Base-by-base conservation (phyloP, 2,797 vertebrate genomes). In the Neolamprologus multifasciatus region DNA sequence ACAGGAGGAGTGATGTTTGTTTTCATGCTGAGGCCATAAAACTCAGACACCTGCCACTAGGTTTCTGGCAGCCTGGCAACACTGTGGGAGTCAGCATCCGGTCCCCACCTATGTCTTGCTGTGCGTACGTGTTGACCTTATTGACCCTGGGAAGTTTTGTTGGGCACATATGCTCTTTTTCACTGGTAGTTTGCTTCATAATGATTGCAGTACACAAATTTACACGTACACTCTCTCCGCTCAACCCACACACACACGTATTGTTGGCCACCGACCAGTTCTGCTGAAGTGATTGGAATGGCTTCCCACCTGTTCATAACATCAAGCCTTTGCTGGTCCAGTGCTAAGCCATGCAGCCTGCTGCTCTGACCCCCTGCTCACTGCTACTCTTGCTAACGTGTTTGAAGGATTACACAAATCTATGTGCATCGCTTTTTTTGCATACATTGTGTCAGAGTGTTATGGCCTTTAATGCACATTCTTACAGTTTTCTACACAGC, bases 1-100 rank as follows among this genome's bases (percentile, higher is more conserved):
- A 94, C 92, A 91, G 87, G n/a, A 45, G 11, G 83, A 88, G 86
- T 89, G 94, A 94, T 89, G 76, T 54, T 89, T 92, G 91, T 88
- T 89, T 91, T 93, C 85, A 84, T 38, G 93, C 85, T 91, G 94
- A 84, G 89, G 88, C 89, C 48, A 87, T 94, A 92, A 94, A 94
- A 93, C 88, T 90, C 87, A 88, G 90, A 94, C 94, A 96, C 94
- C 94, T 95, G 95, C 91, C 94, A 89, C 83, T 87, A 82, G 89
- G 88, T 92, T 94, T 91, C 88, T 92, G 89, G 93, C 93, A 92
- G 89, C 78, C 79, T 89, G 89, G 85, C 87, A 89, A 79, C 86
- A 78, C 94, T 21, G 23, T 57, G 76, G 93, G 91, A 83, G 84
- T 87, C 89, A 84, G 84, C 26, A 93, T 94, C 88, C 87, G 67